A percentile compares a stretch with the other conserved stretches of the same genome.
These are phyloP conservation scores for Nephrotoma guestfalica DNA, from an alignment of 2,888 invertebrate genomes.

Conservation along the genomic window DNA sequence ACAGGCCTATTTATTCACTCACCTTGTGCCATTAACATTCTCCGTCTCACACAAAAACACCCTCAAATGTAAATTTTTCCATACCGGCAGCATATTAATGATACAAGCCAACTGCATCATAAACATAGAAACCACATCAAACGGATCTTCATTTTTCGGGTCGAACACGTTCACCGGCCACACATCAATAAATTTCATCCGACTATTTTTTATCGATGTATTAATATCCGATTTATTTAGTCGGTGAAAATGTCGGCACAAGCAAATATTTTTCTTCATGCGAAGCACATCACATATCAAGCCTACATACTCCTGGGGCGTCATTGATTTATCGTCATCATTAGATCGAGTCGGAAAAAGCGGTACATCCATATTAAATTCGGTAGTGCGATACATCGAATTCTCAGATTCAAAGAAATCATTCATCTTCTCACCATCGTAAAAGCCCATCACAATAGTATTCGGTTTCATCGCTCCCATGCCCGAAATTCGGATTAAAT, in stretches of 20 bases:
- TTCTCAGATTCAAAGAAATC: conserved; percentile 63
- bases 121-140: conserved; percentile 85
- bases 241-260: conserved; percentile 81
- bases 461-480: conserved; percentile 99
- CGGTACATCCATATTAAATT: conserved; percentile 35
- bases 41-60: conserved; percentile 67
- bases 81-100: conserved; percentile 76
- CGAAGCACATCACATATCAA: conserved; percentile 78
- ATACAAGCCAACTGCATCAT: conserved; percentile 95
- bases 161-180: conserved; percentile 91
- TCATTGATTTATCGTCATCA: conserved; percentile 32
- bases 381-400: conserved; percentile 45
- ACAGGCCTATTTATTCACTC: not conserved
- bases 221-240: conserved; percentile 46
- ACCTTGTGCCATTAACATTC: conserved; percentile 14
- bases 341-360: conserved; percentile 40
- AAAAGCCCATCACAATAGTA: conserved; percentile 88
- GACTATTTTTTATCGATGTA: conserved; percentile 12
- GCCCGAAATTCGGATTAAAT: conserved; percentile 80
- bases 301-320: conserved; percentile 57
- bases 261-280: conserved; percentile 87
- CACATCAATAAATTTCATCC: conserved; percentile 72
- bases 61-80: conserved; percentile 75
- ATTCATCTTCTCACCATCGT: conserved; percentile 56
- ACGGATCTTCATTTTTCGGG: conserved; percentile 60